Base-by-base conservation (phyloP, 2,888 invertebrate genomes). In the Drosophila paucipuncta region DNA sequence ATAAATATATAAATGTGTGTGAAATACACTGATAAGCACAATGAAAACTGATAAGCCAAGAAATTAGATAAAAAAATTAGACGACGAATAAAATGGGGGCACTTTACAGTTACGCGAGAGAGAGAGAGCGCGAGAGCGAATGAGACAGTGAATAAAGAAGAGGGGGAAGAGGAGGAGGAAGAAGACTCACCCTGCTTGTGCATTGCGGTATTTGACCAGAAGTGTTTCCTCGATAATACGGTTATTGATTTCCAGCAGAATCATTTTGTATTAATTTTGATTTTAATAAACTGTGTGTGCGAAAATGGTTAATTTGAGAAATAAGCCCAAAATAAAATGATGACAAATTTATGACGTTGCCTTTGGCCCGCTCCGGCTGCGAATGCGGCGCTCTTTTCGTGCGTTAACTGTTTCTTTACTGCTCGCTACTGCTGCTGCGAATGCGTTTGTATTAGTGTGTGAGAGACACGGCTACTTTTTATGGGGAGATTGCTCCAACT, bases 241-340 rank as follows among this genome's bases (percentile, higher is more conserved):
- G 95, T 99, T 99, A 95, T 99, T 98, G 95, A 99, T 98, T 96
- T 99, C 99, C 94, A 99, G 95, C 94, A 98, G 95, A 95, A 98
- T 98, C 98, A 98, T 98, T 65, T 67, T 83, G 69, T 59, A 57
- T 43, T 47, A 62, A 71, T 61, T 64, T 25, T 64, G 37, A 72
- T 68, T 59, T 70, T 52, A 61, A 59, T 70, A 37, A 61, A 50
- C 37, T 47, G 31, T 64, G 41, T 66, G 75, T 55, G 52, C 64
- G 61, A 58, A 58, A 57, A 83, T 75, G 43, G 30, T 39, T 25
- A 25, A 16, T 25, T 47, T 25, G 1, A 47, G 16, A 47, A 25
- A 47, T 9, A 30, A 30, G n/a, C n/a, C 2, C 16, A 73, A 68
- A 78, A 60, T 60, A 75, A 55, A 64, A 16, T 91, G 91, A 85